Evolutionary conservation across 1,140 invertebrate species (phyloP), one percentile per base, ranked within the genome.

Genomic region (Brachystomella parvula): DNA sequence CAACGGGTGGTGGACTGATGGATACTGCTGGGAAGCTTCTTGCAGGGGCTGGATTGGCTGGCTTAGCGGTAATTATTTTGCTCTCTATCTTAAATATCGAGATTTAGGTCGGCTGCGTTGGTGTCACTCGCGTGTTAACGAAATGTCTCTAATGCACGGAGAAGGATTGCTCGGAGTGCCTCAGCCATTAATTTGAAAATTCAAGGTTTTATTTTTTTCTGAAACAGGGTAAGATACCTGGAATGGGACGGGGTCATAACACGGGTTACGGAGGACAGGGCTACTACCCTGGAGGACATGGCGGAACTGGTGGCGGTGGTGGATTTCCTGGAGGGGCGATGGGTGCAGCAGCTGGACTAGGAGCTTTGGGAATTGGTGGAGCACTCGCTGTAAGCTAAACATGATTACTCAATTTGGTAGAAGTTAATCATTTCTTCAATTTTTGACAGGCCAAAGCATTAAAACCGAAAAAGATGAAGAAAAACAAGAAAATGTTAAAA

Each of bases 41-140:
- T 2, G 77, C 75, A 61, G 76, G 76, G 57, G 75, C 74, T 56
- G 75, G 76, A 47, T 56, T 78, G 1, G 71, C 62, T 1, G 64
- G 60, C 58, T 59, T 72, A 28, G 71, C 71, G 31, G 66, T 68
- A 58, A 71, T 53, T 47, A 64, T 17, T 12, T 61, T 57, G 12
- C 39, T 47, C 39, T 47, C 39, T 47, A n/a, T 47, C n/a, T 15
- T 47, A 15, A 47, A 15, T 47, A 15, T n/a, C n/a, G 12, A 47
- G 12, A 15, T n/a, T 47, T n/a, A 47, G n/a, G n/a, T 47, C n/a
- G 12, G n/a, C n/a, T 47, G n/a, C 12, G n/a, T 15, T n/a, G 39
- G n/a, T n/a, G 9, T 44, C n/a, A n/a, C n/a, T n/a, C n/a, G n/a
- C n/a, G n/a, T n/a, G n/a, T n/a, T n/a, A n/a, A n/a, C n/a, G n/a